Base-by-base conservation (phyloP, 2,797 vertebrate genomes). In the Channa striata region DNA sequence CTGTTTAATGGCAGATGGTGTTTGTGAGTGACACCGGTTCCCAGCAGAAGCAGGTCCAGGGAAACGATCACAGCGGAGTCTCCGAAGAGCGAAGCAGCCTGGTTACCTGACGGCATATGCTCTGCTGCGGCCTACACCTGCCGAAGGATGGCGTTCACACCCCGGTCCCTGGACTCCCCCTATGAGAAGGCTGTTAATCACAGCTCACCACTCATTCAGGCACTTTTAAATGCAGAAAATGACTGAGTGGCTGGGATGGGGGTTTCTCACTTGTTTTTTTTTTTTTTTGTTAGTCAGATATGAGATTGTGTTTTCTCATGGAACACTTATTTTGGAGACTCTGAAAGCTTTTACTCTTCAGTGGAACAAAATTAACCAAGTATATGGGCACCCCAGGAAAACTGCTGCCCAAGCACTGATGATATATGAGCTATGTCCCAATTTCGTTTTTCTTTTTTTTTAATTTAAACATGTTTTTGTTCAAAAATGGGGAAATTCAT, bases 1-100 rank as follows among this genome's bases (percentile, higher is more conserved):
- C 84, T 82, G 87, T 81, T 87, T 89, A 56, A 77, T 89, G 94
- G 92, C 97, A 98, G 96, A 97, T 96, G 97, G 96, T 94, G 87
- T 93, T 94, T 92, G 93, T 83, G 91, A 91, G 79, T 88, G 62
- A 89, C 86, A 92, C 93, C 85, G 89, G 89, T 91, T 95, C 95
- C 95, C 96, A 94, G 94, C 94, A 92, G 95, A 95, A 94, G 68
- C 39, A 68, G 84, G 83, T 93, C 90, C 92, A 87, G 85, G 87
- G 93, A 95, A 92, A 92, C 78, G 66, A 82, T 67, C 66, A 82
- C 92, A 90, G 93, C 76, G 77, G 86, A 72, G 92, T 94, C 91
- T 94, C 93, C 57, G 81, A 79, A 85, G 90, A 93, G 90, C 80
- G 77, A 81, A 72, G 74, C 91, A 89, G 93, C 92, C 93, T 83